Conservation (phyloP, 1,140 invertebrate species). For the Drosophila bipectinata region DNA sequence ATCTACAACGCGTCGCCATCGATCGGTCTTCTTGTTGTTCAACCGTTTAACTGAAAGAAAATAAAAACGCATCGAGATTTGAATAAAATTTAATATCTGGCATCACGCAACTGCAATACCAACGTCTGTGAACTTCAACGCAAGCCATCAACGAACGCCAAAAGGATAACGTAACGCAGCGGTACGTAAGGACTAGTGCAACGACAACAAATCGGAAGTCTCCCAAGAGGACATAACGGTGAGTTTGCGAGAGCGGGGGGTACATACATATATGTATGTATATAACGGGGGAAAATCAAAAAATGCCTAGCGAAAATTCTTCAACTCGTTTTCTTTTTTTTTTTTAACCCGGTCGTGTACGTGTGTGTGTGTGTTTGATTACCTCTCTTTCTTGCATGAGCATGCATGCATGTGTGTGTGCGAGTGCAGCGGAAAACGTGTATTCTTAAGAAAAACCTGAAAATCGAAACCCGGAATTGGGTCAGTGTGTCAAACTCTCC, state of each 20-base stretch:
- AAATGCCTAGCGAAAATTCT: slow-evolving; percentile 62
- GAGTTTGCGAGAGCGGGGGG: slow-evolving; percentile 16
- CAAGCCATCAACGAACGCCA: slow-evolving; percentile 12
- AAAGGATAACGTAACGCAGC: slow-evolving; percentile 13
- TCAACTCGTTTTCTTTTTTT: slow-evolving; percentile 64
- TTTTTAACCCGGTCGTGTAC: slow-evolving; percentile 34
- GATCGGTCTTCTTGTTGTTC: slow-evolving; percentile 25
- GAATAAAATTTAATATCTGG: slow-evolving; percentile 17
- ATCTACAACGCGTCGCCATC: slow-evolving; percentile 26
- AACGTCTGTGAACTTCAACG: slow-evolving; percentile 14
- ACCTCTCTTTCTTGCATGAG: neutral
- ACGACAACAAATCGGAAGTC: slow-evolving; percentile 27
- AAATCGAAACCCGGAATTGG: slow-evolving; percentile 82
- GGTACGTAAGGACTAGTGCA: slow-evolving; percentile 4
- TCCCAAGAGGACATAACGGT: slow-evolving; percentile 43
- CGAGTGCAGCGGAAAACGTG: slow-evolving; percentile 71
- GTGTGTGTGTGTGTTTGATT: slow-evolving; percentile 8
- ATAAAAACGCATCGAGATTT: slow-evolving; percentile 19
- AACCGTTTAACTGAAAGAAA: neutral
- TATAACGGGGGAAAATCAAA: neutral
- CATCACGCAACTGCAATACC: slow-evolving; percentile 18
- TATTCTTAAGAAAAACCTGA: slow-evolving; percentile 82
- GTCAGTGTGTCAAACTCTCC: slow-evolving; percentile 73
- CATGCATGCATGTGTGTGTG: slow-evolving; percentile 9
- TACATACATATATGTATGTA: too few species aligned